Conservation (phyloP, 2,888 invertebrate species). For the Malthinus flaveolus region DNA sequence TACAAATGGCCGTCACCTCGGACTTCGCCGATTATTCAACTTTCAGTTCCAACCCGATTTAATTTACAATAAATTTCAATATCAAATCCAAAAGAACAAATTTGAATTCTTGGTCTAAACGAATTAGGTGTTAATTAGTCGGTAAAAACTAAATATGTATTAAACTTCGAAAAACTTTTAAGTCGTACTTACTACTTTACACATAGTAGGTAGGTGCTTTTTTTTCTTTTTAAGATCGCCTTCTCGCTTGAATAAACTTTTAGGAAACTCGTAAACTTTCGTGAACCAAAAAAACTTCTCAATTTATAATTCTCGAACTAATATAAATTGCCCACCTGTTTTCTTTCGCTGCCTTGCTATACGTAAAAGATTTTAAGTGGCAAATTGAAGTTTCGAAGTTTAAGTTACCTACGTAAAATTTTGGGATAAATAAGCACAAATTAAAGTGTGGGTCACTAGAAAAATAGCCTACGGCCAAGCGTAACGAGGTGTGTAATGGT, state of each 20-base stretch:
- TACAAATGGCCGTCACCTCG: too few species aligned
- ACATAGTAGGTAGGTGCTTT: conserved; percentile 2
- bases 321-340: conserved; percentile 32
- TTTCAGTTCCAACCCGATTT: too few species aligned
- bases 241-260: conserved; percentile 21
- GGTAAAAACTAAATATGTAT: not conserved
- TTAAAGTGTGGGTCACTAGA: conserved; percentile 6
- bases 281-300: conserved; percentile 23
- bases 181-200: not conserved
- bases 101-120: too few species aligned
- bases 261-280: conserved; percentile 24
- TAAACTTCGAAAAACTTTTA: not conserved
- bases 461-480: conserved; percentile 17
- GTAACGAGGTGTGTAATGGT: conserved; percentile 38
- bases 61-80: too few species aligned
- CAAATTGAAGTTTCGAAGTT: conserved; percentile 1
- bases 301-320: conserved; percentile 27
- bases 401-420: not conserved
- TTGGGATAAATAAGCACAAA: not conserved
- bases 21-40: too few species aligned
- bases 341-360: conserved; percentile 14
- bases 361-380: conserved; percentile 16
- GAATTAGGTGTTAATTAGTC: too few species aligned
- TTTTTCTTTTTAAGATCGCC: conserved; percentile 7
- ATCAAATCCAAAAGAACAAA: too few species aligned